These are phyloP conservation scores for Microplitis manilae DNA, from an alignment of 2,888 invertebrate species.

Conservation along the genomic window DNA sequence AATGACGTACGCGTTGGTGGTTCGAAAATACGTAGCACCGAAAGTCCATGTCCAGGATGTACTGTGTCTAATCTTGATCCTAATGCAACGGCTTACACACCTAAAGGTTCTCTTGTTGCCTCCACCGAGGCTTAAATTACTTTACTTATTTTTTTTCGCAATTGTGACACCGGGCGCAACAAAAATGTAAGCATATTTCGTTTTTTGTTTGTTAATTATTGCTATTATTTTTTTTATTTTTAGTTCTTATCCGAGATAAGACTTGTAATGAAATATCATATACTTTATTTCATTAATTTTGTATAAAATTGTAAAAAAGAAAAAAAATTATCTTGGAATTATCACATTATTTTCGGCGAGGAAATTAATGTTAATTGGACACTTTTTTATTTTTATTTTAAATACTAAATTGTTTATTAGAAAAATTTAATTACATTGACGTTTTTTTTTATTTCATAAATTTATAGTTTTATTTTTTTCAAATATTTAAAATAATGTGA, in stretches of 20 bases:
- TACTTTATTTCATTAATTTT: background rate
- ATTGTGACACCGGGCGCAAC: conserved; percentile 25
- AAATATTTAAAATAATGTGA: background rate
- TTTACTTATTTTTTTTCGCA: conserved; percentile 16
- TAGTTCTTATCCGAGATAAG: background rate
- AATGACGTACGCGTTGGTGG: conserved; percentile 66
- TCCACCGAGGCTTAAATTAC: conserved; percentile 75
- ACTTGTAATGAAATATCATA: background rate
- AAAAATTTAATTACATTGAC: conserved; percentile 20
- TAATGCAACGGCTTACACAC: conserved; percentile 93
- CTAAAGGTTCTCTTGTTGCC: conserved; percentile 79
- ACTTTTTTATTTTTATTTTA: conserved; percentile 41
- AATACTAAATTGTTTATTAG: background rate
- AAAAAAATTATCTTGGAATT: background rate
- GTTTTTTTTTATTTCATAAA: conserved; percentile 31
- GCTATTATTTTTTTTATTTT: background rate
- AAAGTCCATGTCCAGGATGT: conserved; percentile 70
- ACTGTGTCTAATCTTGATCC: conserved; percentile 82
- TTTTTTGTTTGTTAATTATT: background rate
- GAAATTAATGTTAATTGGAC: conserved; percentile 34
- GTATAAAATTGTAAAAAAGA: background rate
- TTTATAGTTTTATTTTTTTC: conserved; percentile 27
- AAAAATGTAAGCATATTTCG: conserved; percentile 20
- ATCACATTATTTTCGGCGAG: background rate
- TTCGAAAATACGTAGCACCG: conserved; percentile 66